Evolutionary conservation across 2,113 vertebrate species (phyloP).

Genomic region (Columba livia): DNA sequence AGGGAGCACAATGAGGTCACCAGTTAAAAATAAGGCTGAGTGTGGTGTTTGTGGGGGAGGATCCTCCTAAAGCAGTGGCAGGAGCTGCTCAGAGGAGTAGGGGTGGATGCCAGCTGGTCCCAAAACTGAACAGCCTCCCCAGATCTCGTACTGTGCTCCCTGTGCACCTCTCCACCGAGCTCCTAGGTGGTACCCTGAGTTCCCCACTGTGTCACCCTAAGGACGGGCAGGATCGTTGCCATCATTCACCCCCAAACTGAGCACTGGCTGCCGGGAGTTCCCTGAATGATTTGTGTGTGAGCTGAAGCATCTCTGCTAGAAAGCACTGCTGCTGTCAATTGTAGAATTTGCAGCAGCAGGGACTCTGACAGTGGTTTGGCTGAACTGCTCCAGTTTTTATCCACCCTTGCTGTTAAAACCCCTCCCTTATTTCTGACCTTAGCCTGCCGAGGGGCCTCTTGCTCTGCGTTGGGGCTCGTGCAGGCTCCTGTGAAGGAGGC

Average conservation of each 20-base stretch:
- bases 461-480: background rate
- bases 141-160: fast-evolving
- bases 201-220: fast-evolving
- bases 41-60: background rate
- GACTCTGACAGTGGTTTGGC: background rate
- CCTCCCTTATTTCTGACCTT: background rate
- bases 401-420: fast-evolving
- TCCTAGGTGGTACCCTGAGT: fast-evolving
- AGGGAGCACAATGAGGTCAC: background rate
- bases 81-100: background rate
- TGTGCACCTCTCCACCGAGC: fast-evolving
- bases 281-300: background rate
- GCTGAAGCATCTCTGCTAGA: background rate
- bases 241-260: fast-evolving
- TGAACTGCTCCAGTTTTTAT: background rate
- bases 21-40: background rate
- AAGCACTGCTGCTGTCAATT: background rate
- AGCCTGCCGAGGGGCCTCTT: background rate
- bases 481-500: background rate
- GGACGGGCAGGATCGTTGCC: background rate
- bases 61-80: background rate
- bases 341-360: background rate
- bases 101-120: background rate
- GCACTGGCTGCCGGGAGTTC: background rate
- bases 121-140: background rate